Percentiles rank a stretch among this genome's conserved stretches.
phyloP scores from a whole-genome alignment of 2,113 vertebrate genomes.

The Hassar affinis region DNA sequence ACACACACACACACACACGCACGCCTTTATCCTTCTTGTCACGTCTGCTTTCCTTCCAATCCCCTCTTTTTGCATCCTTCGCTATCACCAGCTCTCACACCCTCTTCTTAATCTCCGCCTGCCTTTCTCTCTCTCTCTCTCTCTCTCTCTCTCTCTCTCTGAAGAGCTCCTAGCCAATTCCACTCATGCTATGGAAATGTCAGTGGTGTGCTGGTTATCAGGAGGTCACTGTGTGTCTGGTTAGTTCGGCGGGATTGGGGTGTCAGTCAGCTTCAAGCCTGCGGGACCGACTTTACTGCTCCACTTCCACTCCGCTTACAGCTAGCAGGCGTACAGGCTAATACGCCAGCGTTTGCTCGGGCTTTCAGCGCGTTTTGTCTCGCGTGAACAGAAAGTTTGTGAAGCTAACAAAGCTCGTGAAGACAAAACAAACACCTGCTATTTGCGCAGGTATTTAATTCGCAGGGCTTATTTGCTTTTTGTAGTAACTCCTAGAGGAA shows the following conservation, averaged over 20 bases:
- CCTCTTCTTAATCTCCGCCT: slow-evolving; percentile 36
- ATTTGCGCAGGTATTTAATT: neutral
- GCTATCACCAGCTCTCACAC: slow-evolving; percentile 34
- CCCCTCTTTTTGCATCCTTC: slow-evolving; percentile 5
- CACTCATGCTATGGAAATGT: slow-evolving; percentile 45
- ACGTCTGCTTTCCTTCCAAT: slow-evolving; percentile 24
- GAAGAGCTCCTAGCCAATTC: slow-evolving; percentile 42
- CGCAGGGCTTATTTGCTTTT: neutral
- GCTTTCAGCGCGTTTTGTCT: neutral
- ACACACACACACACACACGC: too few species aligned
- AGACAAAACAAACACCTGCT: neutral
- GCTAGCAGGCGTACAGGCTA: neutral
- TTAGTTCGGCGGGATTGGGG: slow-evolving; percentile 36
- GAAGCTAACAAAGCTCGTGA: neutral
- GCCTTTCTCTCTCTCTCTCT: neutral
- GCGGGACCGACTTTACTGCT: slow-evolving; percentile 8
- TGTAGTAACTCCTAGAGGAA: neutral
- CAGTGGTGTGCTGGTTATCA: slow-evolving; percentile 39
- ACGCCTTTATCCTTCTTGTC: slow-evolving; percentile 14
- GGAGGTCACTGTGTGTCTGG: slow-evolving; percentile 27
- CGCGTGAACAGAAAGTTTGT: neutral
- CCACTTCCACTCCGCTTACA: neutral
- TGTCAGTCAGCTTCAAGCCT: slow-evolving; percentile 38
- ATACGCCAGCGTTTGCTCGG: neutral
- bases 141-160: slow-evolving; percentile 19